Percentiles rank a stretch among this genome's conserved stretches.
Conservation (phyloP, 2,888 invertebrate genomes). For the Drosophila ustulata region DNA sequence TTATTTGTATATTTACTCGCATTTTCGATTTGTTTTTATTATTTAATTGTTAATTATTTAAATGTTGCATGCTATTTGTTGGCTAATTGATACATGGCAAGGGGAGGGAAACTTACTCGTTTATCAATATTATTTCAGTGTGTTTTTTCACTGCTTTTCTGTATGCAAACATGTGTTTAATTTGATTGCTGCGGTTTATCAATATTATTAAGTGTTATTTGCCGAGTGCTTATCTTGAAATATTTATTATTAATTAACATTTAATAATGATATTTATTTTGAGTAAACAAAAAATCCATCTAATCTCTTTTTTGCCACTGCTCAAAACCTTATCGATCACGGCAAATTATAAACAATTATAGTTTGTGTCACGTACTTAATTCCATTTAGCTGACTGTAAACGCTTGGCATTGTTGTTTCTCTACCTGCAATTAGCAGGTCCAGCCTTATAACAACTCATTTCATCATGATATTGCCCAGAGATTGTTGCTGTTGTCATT, state of each 20-base stretch:
- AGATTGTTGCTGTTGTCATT: conserved; percentile 35
- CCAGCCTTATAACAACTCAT: conserved; percentile 72
- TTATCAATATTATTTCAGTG: neutral
- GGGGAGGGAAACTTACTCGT: neutral
- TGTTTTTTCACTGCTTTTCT: neutral
- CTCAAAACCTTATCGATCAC: conserved; percentile 14
- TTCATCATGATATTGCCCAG: conserved; percentile 58
- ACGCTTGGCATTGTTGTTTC: conserved; percentile 57
- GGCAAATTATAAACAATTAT: conserved; percentile 64
- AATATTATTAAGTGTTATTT: conserved; percentile 27
- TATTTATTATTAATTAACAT: conserved; percentile 16
- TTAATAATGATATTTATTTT: conserved; percentile 19
- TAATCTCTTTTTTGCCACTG: neutral
- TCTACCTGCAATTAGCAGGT: conserved; percentile 71
- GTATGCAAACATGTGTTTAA: conserved; percentile 22
- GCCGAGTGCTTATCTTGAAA: conserved; percentile 19
- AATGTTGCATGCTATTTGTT: conserved; percentile 45
- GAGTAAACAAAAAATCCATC: neutral
- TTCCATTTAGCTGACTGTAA: conserved; percentile 73
- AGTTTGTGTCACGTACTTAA: conserved; percentile 80
- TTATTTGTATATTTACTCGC: conserved; percentile 26
- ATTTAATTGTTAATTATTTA: conserved; percentile 62
- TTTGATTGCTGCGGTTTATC: conserved; percentile 23
- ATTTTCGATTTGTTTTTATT: conserved; percentile 39
- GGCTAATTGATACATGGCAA: conserved; percentile 38